phyloP scores from a whole-genome alignment of 2,113 vertebrate species.

The Odocoileus virginianus region DNA sequence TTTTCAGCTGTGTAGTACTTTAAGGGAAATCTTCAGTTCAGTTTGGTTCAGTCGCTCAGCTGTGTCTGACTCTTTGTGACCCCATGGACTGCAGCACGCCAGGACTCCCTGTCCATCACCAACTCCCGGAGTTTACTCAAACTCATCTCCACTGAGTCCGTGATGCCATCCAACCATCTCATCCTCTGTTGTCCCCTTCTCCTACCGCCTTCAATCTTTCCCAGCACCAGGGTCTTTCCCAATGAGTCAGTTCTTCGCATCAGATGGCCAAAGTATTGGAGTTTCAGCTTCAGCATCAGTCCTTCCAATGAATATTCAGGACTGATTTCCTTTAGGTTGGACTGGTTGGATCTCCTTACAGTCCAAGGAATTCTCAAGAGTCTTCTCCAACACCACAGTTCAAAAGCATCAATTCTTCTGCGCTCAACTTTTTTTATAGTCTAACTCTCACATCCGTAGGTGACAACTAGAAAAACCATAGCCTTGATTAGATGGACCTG shows the following conservation, averaged over 20 bases:
- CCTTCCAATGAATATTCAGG: neutral
- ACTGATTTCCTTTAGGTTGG: neutral
- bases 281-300: neutral
- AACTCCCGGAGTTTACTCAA: neutral
- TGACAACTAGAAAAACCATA: neutral
- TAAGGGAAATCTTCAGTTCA: neutral
- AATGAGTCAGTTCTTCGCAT: neutral
- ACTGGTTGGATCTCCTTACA: neutral
- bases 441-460: neutral
- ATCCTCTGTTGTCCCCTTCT: neutral
- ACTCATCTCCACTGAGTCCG: neutral
- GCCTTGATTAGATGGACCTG: neutral
- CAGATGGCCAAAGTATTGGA: neutral
- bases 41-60: neutral
- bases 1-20: neutral
- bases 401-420: neutral
- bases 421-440: neutral
- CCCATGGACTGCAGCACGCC: neutral
- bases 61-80: neutral
- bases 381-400: neutral
- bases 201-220: neutral
- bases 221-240: neutral
- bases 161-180: neutral
- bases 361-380: neutral
- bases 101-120: neutral